phyloP scores from a whole-genome alignment of 1,140 invertebrate species.

The Drosophila parabipectinata region DNA sequence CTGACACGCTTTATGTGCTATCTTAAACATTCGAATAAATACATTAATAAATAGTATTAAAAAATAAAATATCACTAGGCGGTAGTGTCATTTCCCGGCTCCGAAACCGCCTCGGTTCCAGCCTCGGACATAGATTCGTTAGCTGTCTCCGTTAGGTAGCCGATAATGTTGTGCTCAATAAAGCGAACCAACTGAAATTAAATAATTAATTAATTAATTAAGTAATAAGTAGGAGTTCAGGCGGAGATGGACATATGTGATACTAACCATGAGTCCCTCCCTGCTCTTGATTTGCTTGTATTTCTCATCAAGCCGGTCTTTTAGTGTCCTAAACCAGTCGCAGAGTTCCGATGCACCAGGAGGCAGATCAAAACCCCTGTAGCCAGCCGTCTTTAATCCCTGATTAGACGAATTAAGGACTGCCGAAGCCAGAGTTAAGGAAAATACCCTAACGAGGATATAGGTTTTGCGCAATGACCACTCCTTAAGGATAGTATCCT shows the following conservation, averaged over 20 bases:
- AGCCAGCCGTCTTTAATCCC: constrained; percentile 48
- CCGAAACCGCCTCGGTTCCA: constrained; percentile 32
- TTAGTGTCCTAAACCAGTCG: constrained; percentile 50
- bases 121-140: constrained; percentile 51
- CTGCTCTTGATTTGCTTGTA: constrained; percentile 27
- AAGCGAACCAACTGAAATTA: constrained; percentile 42
- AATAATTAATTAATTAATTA: background rate
- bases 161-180: constrained; percentile 58
- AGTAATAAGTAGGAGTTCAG: background rate
- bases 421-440: constrained; percentile 42
- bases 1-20: constrained; percentile 1
- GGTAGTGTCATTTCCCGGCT: constrained; percentile 35
- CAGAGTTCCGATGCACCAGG: constrained; percentile 6
- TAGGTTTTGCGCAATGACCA: constrained; percentile 51
- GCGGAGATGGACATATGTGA: background rate
- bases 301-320: constrained; percentile 49
- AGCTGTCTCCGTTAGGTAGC: constrained; percentile 30
- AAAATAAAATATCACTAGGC: constrained; percentile 3
- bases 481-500: constrained; percentile 33
- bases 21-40: constrained; percentile 21
- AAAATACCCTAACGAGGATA: constrained; percentile 42
- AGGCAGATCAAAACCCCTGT: constrained; percentile 59
- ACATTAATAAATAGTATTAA: constrained; percentile 2
- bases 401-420: constrained; percentile 38
- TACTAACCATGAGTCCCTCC: constrained; percentile 29